A percentile compares a stretch with the other conserved stretches of the same genome.
Conservation (phyloP, 2,888 invertebrate species). For the Pandemis corylana region DNA sequence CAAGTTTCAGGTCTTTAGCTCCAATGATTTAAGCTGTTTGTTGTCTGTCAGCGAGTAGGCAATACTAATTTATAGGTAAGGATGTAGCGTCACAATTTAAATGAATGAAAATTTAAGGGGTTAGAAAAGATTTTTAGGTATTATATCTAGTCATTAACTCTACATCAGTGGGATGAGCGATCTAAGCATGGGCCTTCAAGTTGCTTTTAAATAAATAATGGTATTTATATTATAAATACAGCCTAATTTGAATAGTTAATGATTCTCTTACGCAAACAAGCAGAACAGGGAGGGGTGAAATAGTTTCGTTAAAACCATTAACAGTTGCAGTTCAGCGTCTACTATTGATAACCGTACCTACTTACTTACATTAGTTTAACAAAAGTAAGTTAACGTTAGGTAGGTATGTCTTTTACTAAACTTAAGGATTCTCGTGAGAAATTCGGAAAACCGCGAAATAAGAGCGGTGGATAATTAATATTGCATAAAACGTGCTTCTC, state of each 20-base stretch:
- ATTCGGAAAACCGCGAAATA: conserved; percentile 19
- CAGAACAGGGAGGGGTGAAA: conserved; percentile 6
- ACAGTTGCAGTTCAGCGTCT: neutral
- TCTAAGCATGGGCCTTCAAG: neutral
- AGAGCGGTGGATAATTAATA: conserved; percentile 23
- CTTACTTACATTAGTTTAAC: neutral
- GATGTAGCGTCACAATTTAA: no score
- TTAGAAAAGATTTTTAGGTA: no score
- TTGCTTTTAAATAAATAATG: neutral
- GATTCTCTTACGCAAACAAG: neutral
- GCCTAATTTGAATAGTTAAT: neutral
- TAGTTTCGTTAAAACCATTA: neutral
- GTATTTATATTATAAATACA: neutral
- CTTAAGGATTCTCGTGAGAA: conserved; percentile 17
- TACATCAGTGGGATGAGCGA: no score
- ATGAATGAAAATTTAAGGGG: no score
- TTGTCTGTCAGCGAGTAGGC: no score
- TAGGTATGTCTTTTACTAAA: neutral
- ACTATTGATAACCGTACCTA: neutral
- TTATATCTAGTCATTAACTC: no score
- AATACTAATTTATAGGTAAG: no score
- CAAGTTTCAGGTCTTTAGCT: no score
- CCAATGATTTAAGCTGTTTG: no score
- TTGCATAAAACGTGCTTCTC: conserved; percentile 29
- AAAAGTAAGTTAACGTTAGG: neutral